Conservation (phyloP, 2,888 invertebrate genomes). For the Tenthredo livida region DNA sequence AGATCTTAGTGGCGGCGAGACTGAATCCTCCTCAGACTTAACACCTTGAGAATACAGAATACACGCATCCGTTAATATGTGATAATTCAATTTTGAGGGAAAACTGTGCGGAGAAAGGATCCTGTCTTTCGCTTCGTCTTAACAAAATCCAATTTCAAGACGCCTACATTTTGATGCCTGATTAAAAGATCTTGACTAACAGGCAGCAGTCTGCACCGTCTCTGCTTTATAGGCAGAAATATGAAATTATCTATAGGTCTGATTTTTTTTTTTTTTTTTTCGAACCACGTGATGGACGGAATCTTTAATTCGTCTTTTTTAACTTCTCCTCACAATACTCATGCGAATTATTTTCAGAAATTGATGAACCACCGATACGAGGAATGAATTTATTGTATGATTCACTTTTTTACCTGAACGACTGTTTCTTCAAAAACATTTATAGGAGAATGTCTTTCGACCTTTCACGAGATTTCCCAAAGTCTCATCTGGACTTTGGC, state of each 20-base stretch:
- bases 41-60: background rate
- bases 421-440: background rate
- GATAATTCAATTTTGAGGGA: conserved; percentile 3
- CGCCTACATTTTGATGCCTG: conserved; percentile 13
- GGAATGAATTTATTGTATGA: background rate
- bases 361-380: background rate
- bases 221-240: background rate
- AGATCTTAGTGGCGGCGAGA: background rate
- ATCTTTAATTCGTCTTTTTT: background rate
- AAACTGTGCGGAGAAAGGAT: background rate
- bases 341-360: background rate
- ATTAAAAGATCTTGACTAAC: background rate
- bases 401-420: background rate
- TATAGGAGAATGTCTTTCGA: background rate
- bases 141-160: conserved; percentile 19
- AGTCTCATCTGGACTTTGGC: background rate
- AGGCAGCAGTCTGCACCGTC: background rate
- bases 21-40: background rate
- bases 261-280: background rate
- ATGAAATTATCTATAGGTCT: background rate
- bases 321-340: background rate
- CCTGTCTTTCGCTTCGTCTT: conserved; percentile 22
- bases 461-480: background rate
- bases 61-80: background rate
- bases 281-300: background rate